phyloP scores from a whole-genome alignment of 2,113 vertebrate genomes.

The Upupa epops region DNA sequence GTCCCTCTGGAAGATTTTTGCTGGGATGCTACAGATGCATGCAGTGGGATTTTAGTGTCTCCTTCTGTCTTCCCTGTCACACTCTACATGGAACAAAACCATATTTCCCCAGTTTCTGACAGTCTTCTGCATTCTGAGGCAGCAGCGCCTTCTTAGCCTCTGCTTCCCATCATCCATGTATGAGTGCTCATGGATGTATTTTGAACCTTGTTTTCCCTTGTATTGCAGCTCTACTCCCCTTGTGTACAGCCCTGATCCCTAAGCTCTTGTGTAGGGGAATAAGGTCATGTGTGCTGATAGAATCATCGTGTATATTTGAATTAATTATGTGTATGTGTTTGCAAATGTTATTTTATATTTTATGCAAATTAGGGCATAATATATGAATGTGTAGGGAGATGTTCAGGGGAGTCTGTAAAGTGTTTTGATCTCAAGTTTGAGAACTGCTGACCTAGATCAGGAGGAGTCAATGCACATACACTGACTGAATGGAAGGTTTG shows the following conservation, averaged over 20 bases:
- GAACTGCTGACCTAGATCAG: slow-evolving; percentile 58
- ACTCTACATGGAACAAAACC: neutral
- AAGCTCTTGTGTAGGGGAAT: neutral
- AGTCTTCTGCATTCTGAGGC: neutral
- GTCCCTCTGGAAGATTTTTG: neutral
- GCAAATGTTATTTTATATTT: slow-evolving; percentile 55
- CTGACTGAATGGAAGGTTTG: slow-evolving; percentile 12
- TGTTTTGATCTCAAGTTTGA: slow-evolving; percentile 35
- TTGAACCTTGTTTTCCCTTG: neutral
- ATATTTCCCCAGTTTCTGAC: neutral
- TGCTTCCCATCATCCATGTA: neutral
- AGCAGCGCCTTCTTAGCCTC: neutral
- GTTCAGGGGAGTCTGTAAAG: neutral
- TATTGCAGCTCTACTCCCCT: neutral
- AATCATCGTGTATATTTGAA: slow-evolving; percentile 43
- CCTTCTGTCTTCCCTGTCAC: neutral
- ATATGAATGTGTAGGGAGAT: neutral
- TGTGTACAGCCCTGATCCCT: neutral
- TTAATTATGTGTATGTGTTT: slow-evolving; percentile 38
- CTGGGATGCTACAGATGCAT: neutral
- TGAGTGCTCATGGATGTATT: neutral
- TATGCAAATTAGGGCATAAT: slow-evolving; percentile 50
- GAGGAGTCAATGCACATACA: slow-evolving; percentile 26
- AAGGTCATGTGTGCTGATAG: neutral
- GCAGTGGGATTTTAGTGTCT: neutral